Conservation (phyloP, 2,888 invertebrate genomes). For the Aphidoletes aphidimyza region DNA sequence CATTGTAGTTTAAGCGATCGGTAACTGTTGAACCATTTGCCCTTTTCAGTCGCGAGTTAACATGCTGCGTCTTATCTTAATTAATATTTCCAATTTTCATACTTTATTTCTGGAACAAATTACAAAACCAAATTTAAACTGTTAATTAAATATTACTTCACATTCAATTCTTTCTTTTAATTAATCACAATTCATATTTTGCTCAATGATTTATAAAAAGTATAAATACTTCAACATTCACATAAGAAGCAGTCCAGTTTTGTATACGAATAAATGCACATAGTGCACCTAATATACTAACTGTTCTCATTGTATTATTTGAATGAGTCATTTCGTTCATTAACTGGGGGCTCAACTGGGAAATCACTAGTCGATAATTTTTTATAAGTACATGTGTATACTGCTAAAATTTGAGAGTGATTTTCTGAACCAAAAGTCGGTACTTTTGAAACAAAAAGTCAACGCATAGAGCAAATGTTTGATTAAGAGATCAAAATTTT, state of each 20-base stretch:
- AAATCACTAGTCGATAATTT: neutral
- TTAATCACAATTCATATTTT: too few relatives aligned
- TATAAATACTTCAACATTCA: too few relatives aligned
- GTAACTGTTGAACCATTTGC: constrained; percentile 35
- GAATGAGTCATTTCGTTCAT: neutral
- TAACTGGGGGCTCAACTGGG: constrained; percentile 2
- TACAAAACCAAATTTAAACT: neutral
- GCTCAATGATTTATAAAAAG: too few relatives aligned
- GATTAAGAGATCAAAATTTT: constrained; percentile 27
- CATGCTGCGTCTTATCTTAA: neutral
- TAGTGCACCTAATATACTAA: too few relatives aligned
- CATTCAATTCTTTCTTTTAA: neutral
- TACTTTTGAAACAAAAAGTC: too few relatives aligned
- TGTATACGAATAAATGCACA: too few relatives aligned
- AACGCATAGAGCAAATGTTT: neutral
- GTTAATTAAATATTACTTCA: neutral
- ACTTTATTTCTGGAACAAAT: too few relatives aligned
- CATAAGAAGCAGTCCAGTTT: too few relatives aligned
- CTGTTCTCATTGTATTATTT: too few relatives aligned
- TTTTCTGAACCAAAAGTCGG: neutral
- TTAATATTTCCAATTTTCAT: neutral
- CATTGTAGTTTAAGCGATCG: neutral
- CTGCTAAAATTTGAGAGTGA: neutral
- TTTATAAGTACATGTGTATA: neutral
- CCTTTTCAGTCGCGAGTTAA: neutral